Percentiles rank a stretch among this genome's conserved stretches.
Conservation (phyloP, 2,113 vertebrate species). For the Malurus cyaneus region DNA sequence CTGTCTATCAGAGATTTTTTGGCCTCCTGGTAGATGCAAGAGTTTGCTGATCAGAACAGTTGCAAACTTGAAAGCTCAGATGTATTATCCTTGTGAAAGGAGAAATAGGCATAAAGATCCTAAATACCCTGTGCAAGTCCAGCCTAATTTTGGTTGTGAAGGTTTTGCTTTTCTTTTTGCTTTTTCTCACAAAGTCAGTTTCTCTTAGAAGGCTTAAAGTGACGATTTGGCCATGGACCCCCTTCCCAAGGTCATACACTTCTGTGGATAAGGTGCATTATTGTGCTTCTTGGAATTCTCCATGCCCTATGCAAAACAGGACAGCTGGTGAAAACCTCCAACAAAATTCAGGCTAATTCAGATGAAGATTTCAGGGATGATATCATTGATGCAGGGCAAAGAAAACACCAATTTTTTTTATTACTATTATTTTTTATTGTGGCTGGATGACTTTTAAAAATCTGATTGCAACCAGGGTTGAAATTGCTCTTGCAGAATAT, state of each 20-base stretch:
- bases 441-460: background rate
- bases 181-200: background rate
- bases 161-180: fast-evolving
- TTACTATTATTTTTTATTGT: background rate
- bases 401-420: background rate
- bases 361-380: background rate
- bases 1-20: background rate
- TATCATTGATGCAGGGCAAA: background rate
- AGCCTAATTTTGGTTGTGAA: background rate
- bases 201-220: background rate
- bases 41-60: background rate
- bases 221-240: background rate
- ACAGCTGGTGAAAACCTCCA: background rate
- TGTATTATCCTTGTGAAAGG: background rate
- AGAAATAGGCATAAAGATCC: background rate
- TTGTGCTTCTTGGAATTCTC: background rate
- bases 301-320: background rate
- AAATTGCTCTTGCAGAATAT: background rate
- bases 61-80: background rate
- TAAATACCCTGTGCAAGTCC: background rate
- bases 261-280: background rate
- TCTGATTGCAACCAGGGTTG: background rate
- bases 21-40: background rate
- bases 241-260: background rate
- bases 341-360: background rate